Percentiles rank a stretch among this genome's conserved stretches.
Conservation (phyloP, 2,113 vertebrate genomes). For the Ophiodon elongatus region DNA sequence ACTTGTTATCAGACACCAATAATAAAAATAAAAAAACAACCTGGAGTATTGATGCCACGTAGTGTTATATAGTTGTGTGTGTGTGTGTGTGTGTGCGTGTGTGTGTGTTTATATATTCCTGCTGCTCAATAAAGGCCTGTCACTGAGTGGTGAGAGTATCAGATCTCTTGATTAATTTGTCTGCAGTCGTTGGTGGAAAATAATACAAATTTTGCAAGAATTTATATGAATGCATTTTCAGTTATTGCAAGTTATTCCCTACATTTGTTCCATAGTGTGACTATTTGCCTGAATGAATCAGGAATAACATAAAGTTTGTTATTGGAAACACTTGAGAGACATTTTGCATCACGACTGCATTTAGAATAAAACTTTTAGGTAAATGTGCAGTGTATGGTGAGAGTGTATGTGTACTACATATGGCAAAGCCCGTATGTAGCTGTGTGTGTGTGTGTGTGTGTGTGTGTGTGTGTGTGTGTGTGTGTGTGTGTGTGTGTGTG, state of each 20-base stretch:
- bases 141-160: not conserved
- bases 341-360: slow-evolving; percentile 4
- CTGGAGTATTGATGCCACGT: not conserved
- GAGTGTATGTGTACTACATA: not conserved
- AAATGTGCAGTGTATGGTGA: not conserved
- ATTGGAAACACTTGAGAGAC: not conserved
- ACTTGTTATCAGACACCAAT: slow-evolving; percentile 3
- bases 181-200: slow-evolving; percentile 15
- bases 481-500: not conserved
- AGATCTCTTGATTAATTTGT: slow-evolving; percentile 1
- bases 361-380: slow-evolving; percentile 10
- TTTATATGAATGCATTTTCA: not conserved
- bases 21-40: not conserved
- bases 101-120: not conserved
- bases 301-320: slow-evolving; percentile 19
- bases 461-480: not conserved
- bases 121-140: not conserved
- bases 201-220: not conserved
- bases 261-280: not conserved
- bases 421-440: too few species aligned
- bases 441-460: not conserved
- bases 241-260: not conserved
- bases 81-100: slow-evolving; percentile 1
- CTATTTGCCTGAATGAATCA: not conserved
- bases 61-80: not conserved